Conservation (phyloP, 2,113 vertebrate genomes). For the Lycaon pictus region DNA sequence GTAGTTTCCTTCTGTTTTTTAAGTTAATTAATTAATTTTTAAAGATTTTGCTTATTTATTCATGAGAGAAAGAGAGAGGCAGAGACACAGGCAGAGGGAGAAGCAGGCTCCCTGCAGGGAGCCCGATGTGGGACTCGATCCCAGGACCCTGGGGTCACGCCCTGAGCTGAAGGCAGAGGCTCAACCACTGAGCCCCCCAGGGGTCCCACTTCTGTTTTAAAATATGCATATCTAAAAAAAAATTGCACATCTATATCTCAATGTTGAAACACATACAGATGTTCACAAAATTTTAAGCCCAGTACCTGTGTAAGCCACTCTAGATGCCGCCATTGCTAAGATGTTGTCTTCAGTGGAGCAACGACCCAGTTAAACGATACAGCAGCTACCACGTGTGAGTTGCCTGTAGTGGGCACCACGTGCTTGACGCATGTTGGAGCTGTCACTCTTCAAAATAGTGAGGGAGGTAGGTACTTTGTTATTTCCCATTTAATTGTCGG, state of each 20-base stretch:
- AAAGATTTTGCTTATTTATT: no score
- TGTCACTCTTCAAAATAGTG: not conserved
- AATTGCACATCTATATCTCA: not conserved
- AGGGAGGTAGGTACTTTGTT: not conserved
- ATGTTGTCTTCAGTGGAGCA: not conserved
- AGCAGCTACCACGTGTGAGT: not conserved
- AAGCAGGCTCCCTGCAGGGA: no score
- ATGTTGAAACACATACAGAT: not conserved
- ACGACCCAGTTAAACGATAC: not conserved
- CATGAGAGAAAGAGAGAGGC: no score
- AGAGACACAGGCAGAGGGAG: no score
- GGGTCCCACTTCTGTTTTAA: not conserved
- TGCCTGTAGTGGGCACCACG: not conserved
- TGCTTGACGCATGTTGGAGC: not conserved
- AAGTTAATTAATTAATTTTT: no score
- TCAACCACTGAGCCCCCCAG: no score
- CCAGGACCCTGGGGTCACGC: no score
- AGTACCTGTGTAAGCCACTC: not conserved
- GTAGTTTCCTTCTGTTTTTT: not conserved
- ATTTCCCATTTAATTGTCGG: not conserved
- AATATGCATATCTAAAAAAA: not conserved
- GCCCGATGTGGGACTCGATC: no score
- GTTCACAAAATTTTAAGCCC: slow-evolving; percentile 22
- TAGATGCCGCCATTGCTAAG: not conserved
- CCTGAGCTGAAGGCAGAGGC: no score